Conservation (phyloP, 1,140 invertebrate genomes). For the Drosophila tani region DNA sequence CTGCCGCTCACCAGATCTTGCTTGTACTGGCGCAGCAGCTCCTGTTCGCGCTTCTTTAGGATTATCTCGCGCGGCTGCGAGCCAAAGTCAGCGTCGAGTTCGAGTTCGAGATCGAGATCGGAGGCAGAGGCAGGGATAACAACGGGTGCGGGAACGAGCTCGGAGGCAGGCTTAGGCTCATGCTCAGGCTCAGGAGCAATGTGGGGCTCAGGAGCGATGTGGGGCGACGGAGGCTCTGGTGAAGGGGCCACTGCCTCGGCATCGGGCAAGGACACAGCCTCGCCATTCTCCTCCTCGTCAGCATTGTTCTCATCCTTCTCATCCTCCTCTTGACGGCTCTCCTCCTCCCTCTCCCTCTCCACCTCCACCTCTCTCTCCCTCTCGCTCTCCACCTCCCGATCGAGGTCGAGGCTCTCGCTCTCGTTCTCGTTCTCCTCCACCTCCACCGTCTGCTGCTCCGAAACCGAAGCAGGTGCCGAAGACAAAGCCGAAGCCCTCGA, state of each 20-base stretch:
- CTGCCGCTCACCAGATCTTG: conserved; percentile 51
- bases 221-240: not conserved
- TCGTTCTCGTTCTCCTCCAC: no score
- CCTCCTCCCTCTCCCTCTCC: not conserved
- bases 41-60: conserved; percentile 49
- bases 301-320: no score
- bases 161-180: not conserved
- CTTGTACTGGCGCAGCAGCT: conserved; percentile 52
- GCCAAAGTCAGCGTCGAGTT: not conserved
- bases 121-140: no score
- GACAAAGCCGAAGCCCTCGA: not conserved
- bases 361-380: not conserved
- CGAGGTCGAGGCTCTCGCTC: not conserved
- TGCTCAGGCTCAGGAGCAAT: no score
- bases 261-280: not conserved
- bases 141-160: not conserved
- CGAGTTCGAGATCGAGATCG: not conserved
- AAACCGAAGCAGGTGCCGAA: not conserved
- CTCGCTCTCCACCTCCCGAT: not conserved
- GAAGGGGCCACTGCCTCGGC: not conserved
- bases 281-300: not conserved
- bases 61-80: conserved; percentile 27
- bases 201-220: no score
- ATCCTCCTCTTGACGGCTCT: not conserved
- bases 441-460: not conserved